Evolutionary conservation across 2,888 invertebrate genomes (phyloP).

Genomic region (Monoplex corrugatus): DNA sequence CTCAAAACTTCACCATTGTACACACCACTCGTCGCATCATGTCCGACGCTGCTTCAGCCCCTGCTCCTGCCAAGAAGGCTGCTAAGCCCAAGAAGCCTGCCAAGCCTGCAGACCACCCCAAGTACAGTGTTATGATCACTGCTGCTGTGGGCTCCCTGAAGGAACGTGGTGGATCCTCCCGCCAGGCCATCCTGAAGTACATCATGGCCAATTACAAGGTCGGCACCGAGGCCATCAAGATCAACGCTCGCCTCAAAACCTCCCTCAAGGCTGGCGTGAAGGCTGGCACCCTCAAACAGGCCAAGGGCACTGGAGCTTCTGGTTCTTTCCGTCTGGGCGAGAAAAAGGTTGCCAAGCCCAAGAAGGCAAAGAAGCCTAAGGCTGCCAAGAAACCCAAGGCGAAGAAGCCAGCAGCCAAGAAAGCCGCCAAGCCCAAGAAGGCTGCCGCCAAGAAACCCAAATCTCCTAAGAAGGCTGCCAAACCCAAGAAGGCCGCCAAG

Average conservation of each 20-base stretch:
- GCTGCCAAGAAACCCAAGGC: conserved; percentile 43
- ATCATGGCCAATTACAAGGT: conserved; percentile 79
- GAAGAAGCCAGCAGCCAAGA: conserved; percentile 53
- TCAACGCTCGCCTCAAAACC: conserved; percentile 69
- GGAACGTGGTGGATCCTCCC: conserved; percentile 78
- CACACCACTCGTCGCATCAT: too few species aligned
- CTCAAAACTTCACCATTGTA: too few species aligned
- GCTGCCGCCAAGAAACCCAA: conserved; percentile 49
- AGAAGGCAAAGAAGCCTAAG: conserved; percentile 42
- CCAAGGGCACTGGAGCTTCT: conserved; percentile 62
- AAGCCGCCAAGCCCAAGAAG: conserved; percentile 49
- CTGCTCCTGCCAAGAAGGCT: conserved; percentile 10
- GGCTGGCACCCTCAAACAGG: conserved; percentile 72
- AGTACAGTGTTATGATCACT: conserved; percentile 78
- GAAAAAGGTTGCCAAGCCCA: conserved; percentile 55
- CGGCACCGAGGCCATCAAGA: conserved; percentile 64
- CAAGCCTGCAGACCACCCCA: conserved; percentile 63
- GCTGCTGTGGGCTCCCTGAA: conserved; percentile 76
- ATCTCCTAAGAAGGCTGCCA: conserved; percentile 52
- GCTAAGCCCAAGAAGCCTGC: conserved; percentile 48
- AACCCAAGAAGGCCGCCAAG: conserved; percentile 29
- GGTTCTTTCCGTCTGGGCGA: conserved; percentile 61
- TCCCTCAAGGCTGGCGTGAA: conserved; percentile 75
- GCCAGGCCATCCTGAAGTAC: conserved; percentile 80
- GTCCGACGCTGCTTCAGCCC: too few species aligned